These are phyloP conservation scores for Dichetophora obliterata DNA, from an alignment of 2,888 invertebrate species.

Conservation along the genomic window DNA sequence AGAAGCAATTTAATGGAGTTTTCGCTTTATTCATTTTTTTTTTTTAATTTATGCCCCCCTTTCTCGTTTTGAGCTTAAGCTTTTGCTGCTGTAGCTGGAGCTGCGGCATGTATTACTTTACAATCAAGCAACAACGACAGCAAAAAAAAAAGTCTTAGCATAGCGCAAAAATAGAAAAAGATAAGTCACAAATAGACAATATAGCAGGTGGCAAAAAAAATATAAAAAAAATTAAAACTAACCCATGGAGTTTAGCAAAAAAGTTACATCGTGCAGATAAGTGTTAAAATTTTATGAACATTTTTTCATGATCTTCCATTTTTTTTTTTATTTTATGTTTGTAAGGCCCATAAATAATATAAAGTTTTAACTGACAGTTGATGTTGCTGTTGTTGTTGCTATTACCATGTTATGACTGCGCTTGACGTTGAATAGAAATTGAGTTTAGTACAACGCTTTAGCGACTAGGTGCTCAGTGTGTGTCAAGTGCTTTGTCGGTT, in stretches of 20 bases:
- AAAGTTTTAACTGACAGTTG: slow-evolving; percentile 38
- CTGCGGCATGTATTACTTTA: background rate
- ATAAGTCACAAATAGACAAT: background rate
- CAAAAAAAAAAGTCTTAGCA: background rate
- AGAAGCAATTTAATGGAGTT: slow-evolving; percentile 48
- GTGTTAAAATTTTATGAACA: slow-evolving; percentile 41
- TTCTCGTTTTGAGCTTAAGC: slow-evolving; percentile 21
- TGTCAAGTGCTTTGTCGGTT: background rate
- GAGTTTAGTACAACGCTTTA: background rate
- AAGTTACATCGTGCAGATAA: slow-evolving; percentile 18
- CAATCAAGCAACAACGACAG: slow-evolving; percentile 4
- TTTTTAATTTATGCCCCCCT: background rate
- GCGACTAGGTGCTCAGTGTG: background rate
- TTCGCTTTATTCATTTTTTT: slow-evolving; percentile 23
- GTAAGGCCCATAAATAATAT: slow-evolving; percentile 32
- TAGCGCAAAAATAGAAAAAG: background rate
- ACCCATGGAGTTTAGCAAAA: background rate
- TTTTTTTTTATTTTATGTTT: slow-evolving; percentile 2
- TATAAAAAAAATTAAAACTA: background rate
- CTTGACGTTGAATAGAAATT: slow-evolving; percentile 5
- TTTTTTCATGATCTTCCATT: slow-evolving; percentile 24
- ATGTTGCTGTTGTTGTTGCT: slow-evolving; percentile 7
- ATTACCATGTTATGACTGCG: background rate
- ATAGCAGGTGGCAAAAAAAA: background rate
- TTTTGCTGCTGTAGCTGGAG: background rate